Evolutionary conservation across 2,797 vertebrate species (phyloP), one percentile per base, ranked within the genome.

Genomic region (Enteromius mattozi): DNA sequence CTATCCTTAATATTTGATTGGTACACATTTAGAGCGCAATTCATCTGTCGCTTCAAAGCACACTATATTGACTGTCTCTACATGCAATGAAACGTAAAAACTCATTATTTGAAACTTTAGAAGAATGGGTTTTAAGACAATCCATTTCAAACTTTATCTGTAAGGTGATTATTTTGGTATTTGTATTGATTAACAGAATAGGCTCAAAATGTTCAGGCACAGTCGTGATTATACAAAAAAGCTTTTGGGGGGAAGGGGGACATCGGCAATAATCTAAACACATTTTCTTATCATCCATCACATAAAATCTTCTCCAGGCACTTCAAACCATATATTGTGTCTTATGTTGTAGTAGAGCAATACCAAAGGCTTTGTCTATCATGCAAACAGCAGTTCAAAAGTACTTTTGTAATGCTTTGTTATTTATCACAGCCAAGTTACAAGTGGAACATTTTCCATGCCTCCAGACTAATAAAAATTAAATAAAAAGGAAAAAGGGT

Each of bases 351-450:
- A 56, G 21, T 24, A 76, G 21, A 6, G 51, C 6, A 76, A 24
- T n/a, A 40, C 13, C 3, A 54, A 54, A 76, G 51, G 10, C 30
- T 35, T 35, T 40, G 35, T 54, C 14, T 42, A 14, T 14, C 42
- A 65, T 14, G 59, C 59, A 49, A 75, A 65, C 65, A 24, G 10
- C 21, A 77, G 8, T 66, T 66, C 16, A 66, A 76, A 76, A 76
- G 35, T 42, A 83, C 24, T 69, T 61, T 49, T 83, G 72, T 69
- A 83, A 40, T 42, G 17, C 49, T 69, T 66, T 82, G 81, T 49
- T 82, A 24, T 76, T 30, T 66, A 40, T 66, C 66, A 70, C 63
- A 42, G 35, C 42, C 30, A 47, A 19, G 19, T 47, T 76, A 21
- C 30, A 40, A 76, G 19, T 78, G 82, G n/a, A 78, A 69, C 10